Percentiles rank a stretch among this genome's conserved stretches.
phyloP scores from a whole-genome alignment of 1,140 invertebrate genomes.

The Ridgeia piscesae region DNA sequence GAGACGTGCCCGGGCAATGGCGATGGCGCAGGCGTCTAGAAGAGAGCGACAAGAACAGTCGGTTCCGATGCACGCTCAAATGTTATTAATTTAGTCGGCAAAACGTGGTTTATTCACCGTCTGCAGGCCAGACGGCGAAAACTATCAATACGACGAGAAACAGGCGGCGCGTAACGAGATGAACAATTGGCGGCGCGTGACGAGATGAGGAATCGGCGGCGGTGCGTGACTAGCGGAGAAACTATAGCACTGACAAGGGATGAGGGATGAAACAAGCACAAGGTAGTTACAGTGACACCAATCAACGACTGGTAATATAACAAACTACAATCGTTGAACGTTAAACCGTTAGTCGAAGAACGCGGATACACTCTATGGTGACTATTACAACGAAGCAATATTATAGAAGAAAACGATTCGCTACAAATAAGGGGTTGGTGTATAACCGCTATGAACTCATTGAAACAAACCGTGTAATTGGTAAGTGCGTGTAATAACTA shows the following conservation, averaged over 20 bases:
- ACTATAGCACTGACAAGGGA: too few species aligned
- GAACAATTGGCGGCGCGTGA: too few species aligned
- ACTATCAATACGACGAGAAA: neutral
- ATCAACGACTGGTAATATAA: neutral
- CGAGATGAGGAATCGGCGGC: too few species aligned
- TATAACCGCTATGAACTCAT: neutral
- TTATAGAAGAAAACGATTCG: neutral
- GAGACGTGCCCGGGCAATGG: neutral
- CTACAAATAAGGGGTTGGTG: neutral
- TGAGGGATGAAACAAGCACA: too few species aligned
- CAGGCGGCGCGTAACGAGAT: neutral
- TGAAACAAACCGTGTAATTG: neutral
- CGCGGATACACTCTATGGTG: neutral
- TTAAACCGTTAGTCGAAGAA: neutral
- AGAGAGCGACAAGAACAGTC: neutral
- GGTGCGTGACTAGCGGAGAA: too few species aligned
- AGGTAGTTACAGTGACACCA: too few species aligned
- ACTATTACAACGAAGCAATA: neutral
- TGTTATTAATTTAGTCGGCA: neutral
- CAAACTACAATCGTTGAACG: neutral
- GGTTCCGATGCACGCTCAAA: neutral
- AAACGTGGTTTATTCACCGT: neutral
- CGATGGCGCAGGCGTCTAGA: neutral
- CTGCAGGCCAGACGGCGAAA: neutral
- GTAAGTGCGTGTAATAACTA: too few species aligned